phyloP scores from a whole-genome alignment of 30 jellyfish, hydroid and myxozoan genomes.

The Pseudorhiza aurosa region DNA sequence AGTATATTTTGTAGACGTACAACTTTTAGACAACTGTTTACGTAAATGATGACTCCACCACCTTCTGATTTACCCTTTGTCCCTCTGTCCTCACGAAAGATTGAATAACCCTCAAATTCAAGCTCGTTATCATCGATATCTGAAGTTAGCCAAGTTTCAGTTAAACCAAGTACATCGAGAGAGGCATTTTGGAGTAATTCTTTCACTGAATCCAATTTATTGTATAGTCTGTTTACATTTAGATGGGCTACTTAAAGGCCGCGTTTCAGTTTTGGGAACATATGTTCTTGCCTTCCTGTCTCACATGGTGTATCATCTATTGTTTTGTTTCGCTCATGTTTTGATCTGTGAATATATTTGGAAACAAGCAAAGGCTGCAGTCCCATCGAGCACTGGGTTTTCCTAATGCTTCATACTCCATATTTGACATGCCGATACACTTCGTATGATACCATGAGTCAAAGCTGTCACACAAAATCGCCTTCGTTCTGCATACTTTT shows the following conservation, averaged over 20 bases:
- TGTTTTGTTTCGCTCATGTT: constrained; percentile 44
- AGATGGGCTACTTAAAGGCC: constrained; percentile 70
- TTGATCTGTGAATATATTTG: constrained; percentile 49
- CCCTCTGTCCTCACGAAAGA: constrained; percentile 67
- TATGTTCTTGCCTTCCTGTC: constrained; percentile 56
- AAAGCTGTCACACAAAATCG: constrained; percentile 45
- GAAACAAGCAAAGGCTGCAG: constrained; percentile 51
- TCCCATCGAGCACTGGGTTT: constrained; percentile 59
- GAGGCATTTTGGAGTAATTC: constrained; percentile 61
- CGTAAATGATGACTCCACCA: constrained; percentile 60
- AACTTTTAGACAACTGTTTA: constrained; percentile 45
- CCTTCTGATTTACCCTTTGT: constrained; percentile 52
- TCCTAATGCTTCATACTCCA: constrained; percentile 47
- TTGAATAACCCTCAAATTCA: constrained; percentile 55
- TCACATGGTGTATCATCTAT: constrained; percentile 28
- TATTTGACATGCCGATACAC: constrained; percentile 55
- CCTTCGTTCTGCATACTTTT: constrained; percentile 59
- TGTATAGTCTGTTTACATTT: constrained; percentile 57
- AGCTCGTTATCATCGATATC: constrained; percentile 67
- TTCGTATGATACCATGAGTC: constrained; percentile 60
- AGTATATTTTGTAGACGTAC: constrained; percentile 62
- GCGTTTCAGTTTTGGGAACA: constrained; percentile 65
- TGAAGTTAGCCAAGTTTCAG: constrained; percentile 64
- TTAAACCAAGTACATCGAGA: constrained; percentile 62
- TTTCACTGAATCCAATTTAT: constrained; percentile 55